A percentile compares a stretch with the other conserved stretches of the same genome.
These are phyloP conservation scores for Nomada ruficornis DNA, from an alignment of 2,888 invertebrate genomes.

Conservation along the genomic window DNA sequence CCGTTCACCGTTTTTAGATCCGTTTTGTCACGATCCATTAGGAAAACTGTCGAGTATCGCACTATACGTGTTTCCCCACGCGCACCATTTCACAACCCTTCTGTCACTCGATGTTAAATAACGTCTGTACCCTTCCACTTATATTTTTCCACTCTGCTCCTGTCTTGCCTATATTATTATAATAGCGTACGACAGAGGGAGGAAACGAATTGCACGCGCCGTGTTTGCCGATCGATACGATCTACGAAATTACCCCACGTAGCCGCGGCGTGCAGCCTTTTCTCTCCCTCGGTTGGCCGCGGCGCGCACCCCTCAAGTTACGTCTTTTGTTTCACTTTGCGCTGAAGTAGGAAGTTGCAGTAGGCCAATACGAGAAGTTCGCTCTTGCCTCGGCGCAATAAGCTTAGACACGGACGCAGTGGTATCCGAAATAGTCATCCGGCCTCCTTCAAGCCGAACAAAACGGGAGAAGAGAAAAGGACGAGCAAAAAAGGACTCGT, in stretches of 20 bases:
- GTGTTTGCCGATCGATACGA: constrained; percentile 6
- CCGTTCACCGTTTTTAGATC: constrained; percentile 47
- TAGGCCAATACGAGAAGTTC: constrained; percentile 69
- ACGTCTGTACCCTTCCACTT: neutral
- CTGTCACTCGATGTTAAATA: neutral
- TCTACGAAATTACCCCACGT: neutral
- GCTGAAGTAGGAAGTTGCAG: constrained; percentile 73
- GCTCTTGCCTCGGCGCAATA: constrained; percentile 72
- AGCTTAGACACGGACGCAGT: constrained; percentile 55
- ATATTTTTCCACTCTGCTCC: neutral
- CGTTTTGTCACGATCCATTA: constrained; percentile 31
- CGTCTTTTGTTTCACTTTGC: constrained; percentile 68
- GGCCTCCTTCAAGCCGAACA: neutral
- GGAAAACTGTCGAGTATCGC: constrained; percentile 46
- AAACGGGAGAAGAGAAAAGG: neutral
- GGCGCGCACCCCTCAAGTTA: constrained; percentile 47
- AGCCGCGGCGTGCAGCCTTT: neutral
- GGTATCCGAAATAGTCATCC: constrained; percentile 39
- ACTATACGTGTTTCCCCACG: constrained; percentile 36
- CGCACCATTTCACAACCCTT: constrained; percentile 3
- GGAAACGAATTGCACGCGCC: neutral
- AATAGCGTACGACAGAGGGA: constrained; percentile 35
- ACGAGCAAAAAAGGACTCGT: neutral
- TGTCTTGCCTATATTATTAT: constrained; percentile 7
- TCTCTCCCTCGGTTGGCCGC: constrained; percentile 40